Base-by-base conservation (phyloP, 2,113 vertebrate species). In the Larimichthys crocea region DNA sequence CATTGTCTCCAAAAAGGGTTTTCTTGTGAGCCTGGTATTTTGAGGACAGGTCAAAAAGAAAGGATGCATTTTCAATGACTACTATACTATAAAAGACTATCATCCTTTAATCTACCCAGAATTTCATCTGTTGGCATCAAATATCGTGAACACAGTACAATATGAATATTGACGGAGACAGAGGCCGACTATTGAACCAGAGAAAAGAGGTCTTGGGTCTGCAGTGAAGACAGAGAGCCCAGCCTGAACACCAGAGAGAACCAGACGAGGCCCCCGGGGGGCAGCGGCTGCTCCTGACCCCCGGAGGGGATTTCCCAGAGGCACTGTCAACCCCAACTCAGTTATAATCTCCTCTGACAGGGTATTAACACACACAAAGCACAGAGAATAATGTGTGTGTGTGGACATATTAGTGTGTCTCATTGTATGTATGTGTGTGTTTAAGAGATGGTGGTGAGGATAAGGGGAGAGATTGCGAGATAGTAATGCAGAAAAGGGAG, bases 281-380 rank as follows among this genome's bases (percentile, higher is more conserved):
- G 76, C 76, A 72, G 79, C 2, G 71, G 59, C 76, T 76, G 66
- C 82, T 88, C 63, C 75, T 86, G 88, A 92, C 79, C 87, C 85
- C 84, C n/a, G 4, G 75, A 77, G 84, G 87, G 89, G 84, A 85
- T 84, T 90, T 91, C 84, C 89, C 89, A 87, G 78, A 86, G 86
- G 86, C 79, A 0, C 59, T 76, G 66, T 88, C 83, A 88, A 80
- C 82, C 84, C 72, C 83, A 78, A 78, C 80, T 89, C 79, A 53
- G 12, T 82, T 82, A 65, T 88, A 90, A 88, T 93, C 76, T 76
- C 67, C 70, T 20, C 50, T 87, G 91, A 88, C 82, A 80, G 68
- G 80, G 82, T 76, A 83, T 92, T 89, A 90, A 76, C 84, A 69
- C 88, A 79, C 80, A 88, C 77, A 87, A 70, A 88, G 84, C 74